Evolutionary conservation across 2,797 vertebrate genomes (phyloP).

Genomic region (Australoheros facetus): DNA sequence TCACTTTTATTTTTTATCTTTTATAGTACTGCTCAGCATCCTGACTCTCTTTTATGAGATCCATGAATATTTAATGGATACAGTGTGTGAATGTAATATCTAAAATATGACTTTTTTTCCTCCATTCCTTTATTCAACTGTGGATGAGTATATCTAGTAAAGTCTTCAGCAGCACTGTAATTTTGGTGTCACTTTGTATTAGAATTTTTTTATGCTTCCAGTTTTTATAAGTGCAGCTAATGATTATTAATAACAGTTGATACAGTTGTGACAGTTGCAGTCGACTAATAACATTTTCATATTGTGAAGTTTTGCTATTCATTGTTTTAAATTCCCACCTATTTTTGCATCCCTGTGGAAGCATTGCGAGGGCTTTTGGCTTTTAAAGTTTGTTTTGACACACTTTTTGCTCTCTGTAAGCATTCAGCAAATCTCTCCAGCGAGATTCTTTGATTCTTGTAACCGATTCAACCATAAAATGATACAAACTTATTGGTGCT

Average conservation of each 20-base stretch:
- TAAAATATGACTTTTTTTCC: constrained; percentile 37
- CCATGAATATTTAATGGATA: constrained; percentile 59
- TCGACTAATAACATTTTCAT: not conserved
- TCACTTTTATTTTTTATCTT: constrained; percentile 49
- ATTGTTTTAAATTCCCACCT: not conserved
- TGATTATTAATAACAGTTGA: not conserved
- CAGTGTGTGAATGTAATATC: constrained; percentile 28
- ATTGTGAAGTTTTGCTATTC: not conserved
- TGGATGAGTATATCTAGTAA: constrained; percentile 4
- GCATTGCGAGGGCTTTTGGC: not conserved
- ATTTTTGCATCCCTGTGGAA: not conserved
- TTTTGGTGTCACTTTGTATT: not conserved
- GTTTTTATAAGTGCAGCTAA: not conserved
- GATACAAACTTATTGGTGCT: constrained; percentile 9
- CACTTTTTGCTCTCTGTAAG: not conserved
- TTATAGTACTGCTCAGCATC: constrained; percentile 29
- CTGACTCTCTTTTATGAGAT: constrained; percentile 44
- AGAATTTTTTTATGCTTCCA: not conserved
- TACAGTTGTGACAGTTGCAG: not conserved
- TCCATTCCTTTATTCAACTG: constrained; percentile 44
- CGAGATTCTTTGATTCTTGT: not conserved
- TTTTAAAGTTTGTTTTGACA: constrained; percentile 10
- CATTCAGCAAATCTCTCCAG: not conserved
- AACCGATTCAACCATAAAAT: constrained; percentile 23
- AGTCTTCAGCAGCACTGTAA: not conserved